Conservation (phyloP, 2,113 vertebrate genomes). For the Amazona vittata region DNA sequence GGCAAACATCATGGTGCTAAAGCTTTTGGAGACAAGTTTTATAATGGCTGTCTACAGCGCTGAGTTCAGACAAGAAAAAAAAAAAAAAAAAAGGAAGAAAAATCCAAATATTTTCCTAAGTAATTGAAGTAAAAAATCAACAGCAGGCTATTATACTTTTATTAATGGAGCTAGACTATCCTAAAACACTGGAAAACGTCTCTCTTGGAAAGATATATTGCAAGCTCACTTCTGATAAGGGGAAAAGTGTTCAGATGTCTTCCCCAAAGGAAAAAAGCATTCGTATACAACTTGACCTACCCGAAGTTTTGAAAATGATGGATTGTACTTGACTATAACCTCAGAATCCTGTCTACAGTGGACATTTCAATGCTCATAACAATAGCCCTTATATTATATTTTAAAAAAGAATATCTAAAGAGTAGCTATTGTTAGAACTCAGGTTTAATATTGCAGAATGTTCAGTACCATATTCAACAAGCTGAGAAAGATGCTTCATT, state of each 20-base stretch:
- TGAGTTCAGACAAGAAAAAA: neutral
- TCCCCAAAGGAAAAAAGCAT: neutral
- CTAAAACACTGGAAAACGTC: neutral
- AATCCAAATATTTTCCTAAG: neutral
- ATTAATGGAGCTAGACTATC: neutral
- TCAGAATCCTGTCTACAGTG: neutral
- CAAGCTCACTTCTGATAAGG: neutral
- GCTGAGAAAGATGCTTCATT: neutral
- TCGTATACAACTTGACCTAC: neutral
- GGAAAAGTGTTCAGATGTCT: neutral
- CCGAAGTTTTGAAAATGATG: neutral
- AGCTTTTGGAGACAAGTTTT: conserved; percentile 8
- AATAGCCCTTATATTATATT: neutral
- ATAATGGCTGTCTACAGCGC: neutral
- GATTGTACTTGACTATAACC: neutral
- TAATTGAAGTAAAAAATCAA: neutral
- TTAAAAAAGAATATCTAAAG: neutral
- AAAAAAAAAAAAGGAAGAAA: neutral
- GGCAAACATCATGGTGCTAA: neutral
- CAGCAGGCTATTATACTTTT: neutral
- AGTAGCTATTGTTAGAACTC: neutral
- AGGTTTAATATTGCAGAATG: conserved; percentile 2
- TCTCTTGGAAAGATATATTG: neutral
- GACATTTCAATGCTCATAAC: neutral
- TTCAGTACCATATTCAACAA: neutral